Evolutionary conservation across 2,797 vertebrate genomes (phyloP).

Genomic region (Okamejei kenojei): DNA sequence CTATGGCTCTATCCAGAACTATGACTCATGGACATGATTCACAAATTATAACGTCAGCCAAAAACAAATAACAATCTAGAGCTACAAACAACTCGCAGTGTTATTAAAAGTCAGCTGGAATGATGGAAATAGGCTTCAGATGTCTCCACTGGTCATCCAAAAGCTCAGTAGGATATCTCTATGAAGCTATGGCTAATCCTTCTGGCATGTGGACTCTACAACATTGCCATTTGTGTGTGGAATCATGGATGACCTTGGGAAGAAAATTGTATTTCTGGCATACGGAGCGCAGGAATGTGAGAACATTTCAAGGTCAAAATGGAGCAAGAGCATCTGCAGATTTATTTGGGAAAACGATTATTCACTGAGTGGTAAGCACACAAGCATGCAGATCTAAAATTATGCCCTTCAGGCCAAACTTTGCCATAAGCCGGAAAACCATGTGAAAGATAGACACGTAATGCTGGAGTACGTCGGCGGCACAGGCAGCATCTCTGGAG

Average conservation of each 20-base stretch:
- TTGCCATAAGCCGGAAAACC: not conserved
- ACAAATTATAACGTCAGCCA: not conserved
- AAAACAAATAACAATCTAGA: constrained; percentile 12
- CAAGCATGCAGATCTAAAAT: not conserved
- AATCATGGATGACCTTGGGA: constrained; percentile 1
- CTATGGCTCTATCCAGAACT: not conserved
- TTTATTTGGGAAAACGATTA: not conserved
- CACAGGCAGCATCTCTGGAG: too few relatives aligned
- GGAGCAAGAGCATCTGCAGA: not conserved
- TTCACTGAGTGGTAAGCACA: not conserved
- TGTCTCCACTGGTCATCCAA: constrained; percentile 3
- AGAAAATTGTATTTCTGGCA: not conserved
- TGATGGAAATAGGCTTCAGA: constrained; percentile 21
- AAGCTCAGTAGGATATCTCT: not conserved
- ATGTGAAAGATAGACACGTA: too few relatives aligned
- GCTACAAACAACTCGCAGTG: constrained; percentile 14
- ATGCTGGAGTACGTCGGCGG: too few relatives aligned
- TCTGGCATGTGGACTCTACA: not conserved
- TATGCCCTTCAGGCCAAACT: not conserved
- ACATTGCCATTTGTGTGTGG: not conserved
- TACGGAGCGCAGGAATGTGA: not conserved
- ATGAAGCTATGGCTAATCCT: not conserved
- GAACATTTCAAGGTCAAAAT: not conserved
- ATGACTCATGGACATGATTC: not conserved
- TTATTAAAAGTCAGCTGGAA: constrained; percentile 15